Base-by-base conservation (phyloP, 2,888 invertebrate genomes). In the Homarus gammarus region DNA sequence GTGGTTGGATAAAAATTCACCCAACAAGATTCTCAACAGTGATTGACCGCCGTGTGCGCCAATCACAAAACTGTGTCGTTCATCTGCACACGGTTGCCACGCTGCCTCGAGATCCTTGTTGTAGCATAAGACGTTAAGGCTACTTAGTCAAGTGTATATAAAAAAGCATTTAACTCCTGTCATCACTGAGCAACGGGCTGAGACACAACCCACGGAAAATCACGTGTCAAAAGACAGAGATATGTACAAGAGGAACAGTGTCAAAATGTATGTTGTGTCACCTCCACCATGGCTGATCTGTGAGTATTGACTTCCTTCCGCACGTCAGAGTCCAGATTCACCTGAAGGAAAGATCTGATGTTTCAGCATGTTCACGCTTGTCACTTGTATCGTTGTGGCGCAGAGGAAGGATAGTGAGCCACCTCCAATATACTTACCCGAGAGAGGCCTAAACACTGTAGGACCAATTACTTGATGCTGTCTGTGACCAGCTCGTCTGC, bases 221-320 rank as follows among this genome's bases (percentile, higher is more conserved):
- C 36, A 73, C 38, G 15, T 22, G 73, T 6, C 36, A 73, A 1
- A 15, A 70, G 10, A 70, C 72, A 36, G 72, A 70, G 44, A 31
- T 27, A 77, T 38, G 77, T 56, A 77, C 77, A 77, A 44, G 33
- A 15, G 18, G 72, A 70, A 27, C 8, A 70, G 38, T 33, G 22
- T 68, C 27, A 68, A 68, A 68, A 68, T 68, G 27, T 68, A 68
- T 15, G 27, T 31, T 70, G 49, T 79, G 81, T 91, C 89, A 91
- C 91, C 91, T 91, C 88, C 72, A 91, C 61, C 64, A 87, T 87
- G 33, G 88, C 73, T 22, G 90, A 61, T 83, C 91, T 90, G 85
- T 88, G 75, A 49, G 85, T 75, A 85, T 88, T 89, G 33, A 91
- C 72, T 70, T 86, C 85, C 89, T 90, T 91, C 83, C 91, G 81